These are phyloP conservation scores for Nothoprocta perdicaria DNA, from an alignment of 2,113 vertebrate genomes.

Conservation along the genomic window DNA sequence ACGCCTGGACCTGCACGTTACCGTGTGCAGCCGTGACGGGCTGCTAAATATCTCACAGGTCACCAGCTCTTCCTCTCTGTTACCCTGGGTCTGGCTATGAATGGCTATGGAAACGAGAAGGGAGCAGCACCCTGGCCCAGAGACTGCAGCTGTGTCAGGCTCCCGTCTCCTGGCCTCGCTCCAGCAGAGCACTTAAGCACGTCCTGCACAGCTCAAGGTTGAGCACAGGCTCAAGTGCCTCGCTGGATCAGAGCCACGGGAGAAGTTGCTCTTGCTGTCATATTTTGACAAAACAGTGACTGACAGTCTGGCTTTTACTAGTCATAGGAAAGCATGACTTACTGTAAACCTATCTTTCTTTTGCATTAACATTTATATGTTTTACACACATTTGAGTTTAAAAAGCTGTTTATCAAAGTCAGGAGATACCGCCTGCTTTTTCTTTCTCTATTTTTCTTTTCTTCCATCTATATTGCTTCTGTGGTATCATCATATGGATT, in stretches of 20 bases:
- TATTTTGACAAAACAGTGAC: not conserved
- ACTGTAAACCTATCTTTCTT: not conserved
- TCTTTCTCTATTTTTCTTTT: not conserved
- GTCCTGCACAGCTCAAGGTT: constrained; percentile 13
- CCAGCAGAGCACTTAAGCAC: not conserved
- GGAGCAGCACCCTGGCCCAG: not conserved
- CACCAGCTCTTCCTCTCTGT: not conserved
- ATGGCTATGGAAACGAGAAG: not conserved
- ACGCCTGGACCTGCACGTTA: accelerated
- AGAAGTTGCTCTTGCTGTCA: not conserved
- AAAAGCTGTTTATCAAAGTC: not conserved
- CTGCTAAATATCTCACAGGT: not conserved
- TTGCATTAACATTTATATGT: not conserved
- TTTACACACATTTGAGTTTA: not conserved
- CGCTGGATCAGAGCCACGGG: not conserved
- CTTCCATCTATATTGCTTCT: not conserved
- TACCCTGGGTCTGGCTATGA: not conserved
- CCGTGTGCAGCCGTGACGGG: not conserved
- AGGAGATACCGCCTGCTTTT: not conserved
- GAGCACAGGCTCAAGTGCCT: not conserved
- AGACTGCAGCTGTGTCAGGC: not conserved
- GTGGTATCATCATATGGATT: not conserved
- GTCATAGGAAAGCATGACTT: not conserved
- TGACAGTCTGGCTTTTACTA: not conserved
- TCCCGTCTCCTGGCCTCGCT: not conserved